Percentiles rank a stretch among this genome's conserved stretches.
Conservation (phyloP, 2,797 vertebrate genomes). For the Cryptoprocta ferox region DNA sequence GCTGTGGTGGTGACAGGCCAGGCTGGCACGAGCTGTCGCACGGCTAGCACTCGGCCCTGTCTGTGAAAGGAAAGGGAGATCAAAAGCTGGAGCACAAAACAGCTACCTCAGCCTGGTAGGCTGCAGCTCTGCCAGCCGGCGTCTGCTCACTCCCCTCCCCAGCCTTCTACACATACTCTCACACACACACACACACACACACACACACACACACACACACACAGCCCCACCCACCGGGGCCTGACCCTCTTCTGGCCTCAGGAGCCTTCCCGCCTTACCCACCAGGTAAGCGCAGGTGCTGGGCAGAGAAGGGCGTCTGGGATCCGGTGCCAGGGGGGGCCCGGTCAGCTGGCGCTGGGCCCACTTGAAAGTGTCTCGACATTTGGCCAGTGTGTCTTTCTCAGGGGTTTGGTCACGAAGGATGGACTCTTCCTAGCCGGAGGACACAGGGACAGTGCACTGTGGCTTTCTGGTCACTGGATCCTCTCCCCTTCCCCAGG, state of each 20-base stretch:
- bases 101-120: slow-evolving; percentile 53
- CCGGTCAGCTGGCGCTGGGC: neutral
- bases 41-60: neutral
- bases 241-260: neutral
- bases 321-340: neutral
- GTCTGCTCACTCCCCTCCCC: neutral
- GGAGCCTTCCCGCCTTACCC: neutral
- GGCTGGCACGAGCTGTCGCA: neutral
- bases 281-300: neutral
- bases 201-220: neutral
- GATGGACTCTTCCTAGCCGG: slow-evolving; percentile 40
- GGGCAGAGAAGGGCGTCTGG: neutral
- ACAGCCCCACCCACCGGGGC: neutral
- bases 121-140: neutral
- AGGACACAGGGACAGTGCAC: neutral
- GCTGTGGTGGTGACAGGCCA: neutral
- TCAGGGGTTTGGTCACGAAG: slow-evolving; percentile 69
- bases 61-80: slow-evolving; percentile 42
- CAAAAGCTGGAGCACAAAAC: slow-evolving; percentile 11
- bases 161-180: fast-evolving
- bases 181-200: neutral
- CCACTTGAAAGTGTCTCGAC: neutral
- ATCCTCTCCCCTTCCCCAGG: neutral
- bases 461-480: neutral
- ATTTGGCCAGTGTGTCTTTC: slow-evolving; percentile 62